phyloP scores from a whole-genome alignment of 2,888 invertebrate genomes.

The Aphidoletes aphidimyza region DNA sequence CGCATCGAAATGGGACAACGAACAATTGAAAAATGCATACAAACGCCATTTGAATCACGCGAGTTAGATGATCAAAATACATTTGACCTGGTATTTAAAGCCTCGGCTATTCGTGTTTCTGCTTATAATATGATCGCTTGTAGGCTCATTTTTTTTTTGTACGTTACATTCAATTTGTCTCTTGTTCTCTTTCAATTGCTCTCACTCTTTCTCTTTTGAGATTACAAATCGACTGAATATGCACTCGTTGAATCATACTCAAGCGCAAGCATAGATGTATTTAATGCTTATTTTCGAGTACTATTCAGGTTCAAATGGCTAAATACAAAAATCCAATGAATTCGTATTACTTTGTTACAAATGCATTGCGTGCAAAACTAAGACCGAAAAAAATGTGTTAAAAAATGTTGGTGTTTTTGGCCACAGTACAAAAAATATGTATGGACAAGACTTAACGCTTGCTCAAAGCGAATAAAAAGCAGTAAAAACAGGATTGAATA shows the following conservation, averaged over 20 bases:
- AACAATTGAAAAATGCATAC: constrained; percentile 35
- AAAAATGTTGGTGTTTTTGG: too few species aligned
- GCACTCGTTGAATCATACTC: background rate
- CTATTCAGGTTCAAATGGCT: constrained; percentile 4
- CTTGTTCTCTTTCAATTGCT: too few species aligned
- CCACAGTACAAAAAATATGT: background rate
- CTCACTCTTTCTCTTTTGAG: background rate
- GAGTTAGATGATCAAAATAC: constrained; percentile 46
- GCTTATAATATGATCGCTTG: background rate
- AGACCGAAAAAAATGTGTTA: too few species aligned
- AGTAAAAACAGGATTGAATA: background rate
- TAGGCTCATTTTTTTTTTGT: background rate
- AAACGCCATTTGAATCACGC: constrained; percentile 46
- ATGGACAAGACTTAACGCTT: background rate
- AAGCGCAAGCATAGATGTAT: background rate
- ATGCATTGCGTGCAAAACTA: background rate
- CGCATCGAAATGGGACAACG: background rate
- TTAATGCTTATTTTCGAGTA: background rate
- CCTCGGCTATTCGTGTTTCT: background rate
- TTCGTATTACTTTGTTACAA: background rate
- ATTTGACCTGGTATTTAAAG: constrained; percentile 27
- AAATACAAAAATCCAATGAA: background rate
- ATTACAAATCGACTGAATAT: background rate
- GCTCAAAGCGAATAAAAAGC: background rate
- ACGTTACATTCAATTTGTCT: too few species aligned